Conservation (phyloP, 2,888 invertebrate genomes). For the Phengaris arion region DNA sequence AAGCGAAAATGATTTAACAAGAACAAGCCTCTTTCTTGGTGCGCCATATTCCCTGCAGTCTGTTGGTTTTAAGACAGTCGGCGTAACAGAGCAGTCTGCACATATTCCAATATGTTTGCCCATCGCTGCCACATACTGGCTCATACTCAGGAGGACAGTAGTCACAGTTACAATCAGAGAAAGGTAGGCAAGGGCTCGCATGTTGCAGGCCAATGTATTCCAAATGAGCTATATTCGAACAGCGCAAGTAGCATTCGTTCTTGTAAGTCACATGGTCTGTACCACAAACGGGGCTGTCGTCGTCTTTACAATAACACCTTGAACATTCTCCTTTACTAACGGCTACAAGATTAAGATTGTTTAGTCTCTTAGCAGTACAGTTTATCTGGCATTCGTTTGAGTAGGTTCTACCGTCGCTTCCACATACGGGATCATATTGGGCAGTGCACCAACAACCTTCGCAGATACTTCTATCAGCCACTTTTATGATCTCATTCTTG, state of each 20-base stretch:
- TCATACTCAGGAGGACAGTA: slow-evolving; percentile 39
- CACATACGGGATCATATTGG: slow-evolving; percentile 45
- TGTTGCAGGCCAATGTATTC: slow-evolving; percentile 36
- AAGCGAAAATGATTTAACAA: neutral
- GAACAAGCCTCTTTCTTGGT: slow-evolving; percentile 37
- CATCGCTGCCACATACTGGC: slow-evolving; percentile 48
- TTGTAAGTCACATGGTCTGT: slow-evolving; percentile 45
- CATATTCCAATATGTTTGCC: slow-evolving; percentile 45
- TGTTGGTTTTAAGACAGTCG: slow-evolving; percentile 37
- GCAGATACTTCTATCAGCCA: slow-evolving; percentile 36
- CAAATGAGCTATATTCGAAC: slow-evolving; percentile 41
- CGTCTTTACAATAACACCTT: slow-evolving; percentile 42
- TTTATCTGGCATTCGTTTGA: slow-evolving; percentile 43
- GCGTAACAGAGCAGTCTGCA: slow-evolving; percentile 46
- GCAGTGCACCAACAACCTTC: slow-evolving; percentile 41
- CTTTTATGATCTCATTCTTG: slow-evolving; percentile 29
- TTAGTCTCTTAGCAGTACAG: slow-evolving; percentile 41
- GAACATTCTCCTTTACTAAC: slow-evolving; percentile 44
- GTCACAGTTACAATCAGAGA: slow-evolving; percentile 35
- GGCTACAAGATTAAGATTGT: slow-evolving; percentile 35
- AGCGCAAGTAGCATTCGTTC: slow-evolving; percentile 45
- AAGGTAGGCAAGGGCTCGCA: slow-evolving; percentile 40
- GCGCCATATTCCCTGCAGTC: neutral
- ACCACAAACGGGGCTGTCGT: slow-evolving; percentile 47
- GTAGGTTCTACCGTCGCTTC: slow-evolving; percentile 43